phyloP scores from a whole-genome alignment of 2,113 vertebrate species.

The Bubo bubo region DNA sequence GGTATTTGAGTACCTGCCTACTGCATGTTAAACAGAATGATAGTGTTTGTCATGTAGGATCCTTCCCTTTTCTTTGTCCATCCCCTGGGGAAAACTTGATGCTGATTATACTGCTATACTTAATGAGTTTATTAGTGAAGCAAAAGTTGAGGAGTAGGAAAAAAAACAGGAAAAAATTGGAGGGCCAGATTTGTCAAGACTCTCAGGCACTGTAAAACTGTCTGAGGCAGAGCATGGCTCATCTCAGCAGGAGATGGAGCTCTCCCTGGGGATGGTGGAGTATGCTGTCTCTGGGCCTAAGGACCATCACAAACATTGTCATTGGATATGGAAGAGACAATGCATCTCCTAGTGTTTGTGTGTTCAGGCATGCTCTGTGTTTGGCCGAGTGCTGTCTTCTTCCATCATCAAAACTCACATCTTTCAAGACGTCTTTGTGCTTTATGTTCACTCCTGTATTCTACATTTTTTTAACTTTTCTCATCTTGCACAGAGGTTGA shows the following conservation, averaged over 20 bases:
- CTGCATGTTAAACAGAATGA: neutral
- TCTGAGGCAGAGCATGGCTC: neutral
- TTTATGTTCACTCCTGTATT: neutral
- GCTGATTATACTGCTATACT: neutral
- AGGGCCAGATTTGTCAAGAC: neutral
- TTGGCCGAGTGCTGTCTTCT: neutral
- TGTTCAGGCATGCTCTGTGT: neutral
- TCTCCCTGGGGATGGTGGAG: neutral
- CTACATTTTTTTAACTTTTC: neutral
- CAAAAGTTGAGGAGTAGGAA: neutral
- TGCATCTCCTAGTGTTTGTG: neutral
- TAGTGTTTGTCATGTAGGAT: neutral
- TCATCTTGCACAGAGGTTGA: neutral
- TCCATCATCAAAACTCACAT: neutral
- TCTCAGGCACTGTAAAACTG: neutral
- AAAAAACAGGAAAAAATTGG: neutral
- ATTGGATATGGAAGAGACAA: neutral
- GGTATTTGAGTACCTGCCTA: neutral
- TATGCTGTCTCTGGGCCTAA: neutral
- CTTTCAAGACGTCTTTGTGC: neutral
- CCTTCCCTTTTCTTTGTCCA: neutral
- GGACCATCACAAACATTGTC: neutral
- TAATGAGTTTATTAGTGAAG: slow-evolving; percentile 15
- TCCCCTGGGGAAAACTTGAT: neutral
- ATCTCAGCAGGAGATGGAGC: neutral